A percentile compares a stretch with the other conserved stretches of the same genome.
Conservation (phyloP, 2,888 invertebrate genomes). For the Tuta absoluta region DNA sequence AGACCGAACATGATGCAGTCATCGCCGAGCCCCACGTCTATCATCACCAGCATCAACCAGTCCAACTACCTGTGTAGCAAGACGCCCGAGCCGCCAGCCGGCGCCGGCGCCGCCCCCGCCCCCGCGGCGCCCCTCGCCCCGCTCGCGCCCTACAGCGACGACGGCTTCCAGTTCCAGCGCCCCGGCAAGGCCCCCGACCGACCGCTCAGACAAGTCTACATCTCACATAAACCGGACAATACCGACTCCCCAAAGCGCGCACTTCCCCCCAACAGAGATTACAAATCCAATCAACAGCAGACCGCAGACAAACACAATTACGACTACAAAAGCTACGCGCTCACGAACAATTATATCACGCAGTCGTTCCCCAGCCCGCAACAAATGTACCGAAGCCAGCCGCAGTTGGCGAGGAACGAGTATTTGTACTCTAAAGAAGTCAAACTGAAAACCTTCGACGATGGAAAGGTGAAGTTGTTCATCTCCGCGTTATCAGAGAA, state of each 20-base stretch:
- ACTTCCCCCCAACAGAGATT: neutral
- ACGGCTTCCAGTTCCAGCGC: constrained; percentile 45
- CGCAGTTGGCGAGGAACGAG: constrained; percentile 40
- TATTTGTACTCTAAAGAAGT: constrained; percentile 37
- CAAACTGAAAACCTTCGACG: constrained; percentile 47
- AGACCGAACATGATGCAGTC: constrained; percentile 66
- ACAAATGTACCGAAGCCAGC: constrained; percentile 42
- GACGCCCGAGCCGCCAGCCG: constrained; percentile 44
- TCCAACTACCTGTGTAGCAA: constrained; percentile 73
- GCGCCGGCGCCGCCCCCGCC: constrained; percentile 29
- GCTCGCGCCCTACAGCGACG: constrained; percentile 42
- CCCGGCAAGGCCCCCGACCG: constrained; percentile 43
- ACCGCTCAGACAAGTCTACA: constrained; percentile 58
- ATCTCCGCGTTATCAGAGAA: constrained; percentile 46
- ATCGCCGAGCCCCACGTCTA: constrained; percentile 75
- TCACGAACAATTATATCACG: constrained; percentile 45
- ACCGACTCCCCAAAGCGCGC: constrained; percentile 3
- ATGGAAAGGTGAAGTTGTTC: constrained; percentile 52
- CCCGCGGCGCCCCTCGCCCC: constrained; percentile 30
- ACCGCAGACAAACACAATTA: constrained; percentile 47
- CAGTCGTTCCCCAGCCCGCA: constrained; percentile 45
- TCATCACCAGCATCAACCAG: constrained; percentile 74
- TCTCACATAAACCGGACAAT: constrained; percentile 40
- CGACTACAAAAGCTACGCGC: constrained; percentile 59
- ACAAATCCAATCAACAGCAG: constrained; percentile 19